Conservation (phyloP, 2,888 invertebrate genomes). For the Chymomyza amoena region DNA sequence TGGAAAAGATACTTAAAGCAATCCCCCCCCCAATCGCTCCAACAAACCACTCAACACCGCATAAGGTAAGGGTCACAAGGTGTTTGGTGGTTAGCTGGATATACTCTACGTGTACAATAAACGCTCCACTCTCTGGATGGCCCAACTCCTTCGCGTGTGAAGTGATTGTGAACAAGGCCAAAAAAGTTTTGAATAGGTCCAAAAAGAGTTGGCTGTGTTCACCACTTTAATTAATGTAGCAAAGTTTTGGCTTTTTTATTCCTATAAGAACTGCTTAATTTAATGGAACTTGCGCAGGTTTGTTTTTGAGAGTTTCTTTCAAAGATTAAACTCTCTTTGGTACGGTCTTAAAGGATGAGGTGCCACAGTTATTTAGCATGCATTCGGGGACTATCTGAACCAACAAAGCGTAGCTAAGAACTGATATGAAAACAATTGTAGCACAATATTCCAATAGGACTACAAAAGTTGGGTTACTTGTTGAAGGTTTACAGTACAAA, state of each 20-base stretch:
- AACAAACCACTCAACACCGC: neutral
- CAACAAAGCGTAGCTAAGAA: too few species aligned
- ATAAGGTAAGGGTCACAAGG: neutral
- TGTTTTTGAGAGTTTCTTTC: neutral
- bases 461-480: neutral
- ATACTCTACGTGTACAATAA: neutral
- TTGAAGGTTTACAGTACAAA: neutral
- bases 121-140: neutral
- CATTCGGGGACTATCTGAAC: too few species aligned
- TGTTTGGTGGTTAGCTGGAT: neutral
- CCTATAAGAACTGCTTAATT: neutral
- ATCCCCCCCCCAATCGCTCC: too few species aligned
- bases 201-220: neutral
- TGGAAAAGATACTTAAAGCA: neutral
- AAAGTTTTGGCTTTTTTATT: neutral
- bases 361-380: neutral
- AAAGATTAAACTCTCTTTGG: neutral
- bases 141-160: conserved; percentile 15
- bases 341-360: neutral
- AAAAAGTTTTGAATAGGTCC: neutral
- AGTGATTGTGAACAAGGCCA: conserved; percentile 2
- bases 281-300: neutral
- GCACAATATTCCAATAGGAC: neutral
- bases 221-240: neutral
- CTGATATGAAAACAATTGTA: too few species aligned